Evolutionary conservation across 2,888 invertebrate genomes (phyloP).

Genomic region (Synanthedon andrenaeformis): DNA sequence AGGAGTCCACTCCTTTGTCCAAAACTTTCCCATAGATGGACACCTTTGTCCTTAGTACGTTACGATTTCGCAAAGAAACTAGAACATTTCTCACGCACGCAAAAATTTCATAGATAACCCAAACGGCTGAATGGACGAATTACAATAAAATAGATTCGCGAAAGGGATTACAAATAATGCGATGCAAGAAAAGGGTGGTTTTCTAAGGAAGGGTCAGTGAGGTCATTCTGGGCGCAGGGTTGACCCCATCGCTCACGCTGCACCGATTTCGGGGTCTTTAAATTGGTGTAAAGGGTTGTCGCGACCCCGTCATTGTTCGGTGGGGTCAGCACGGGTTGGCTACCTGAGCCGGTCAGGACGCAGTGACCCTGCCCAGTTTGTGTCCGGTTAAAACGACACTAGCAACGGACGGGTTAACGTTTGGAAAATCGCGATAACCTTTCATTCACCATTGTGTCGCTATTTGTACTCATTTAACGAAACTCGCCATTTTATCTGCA

Average conservation of each 20-base stretch:
- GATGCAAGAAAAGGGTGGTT: slow-evolving; percentile 61
- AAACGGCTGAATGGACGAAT: slow-evolving; percentile 46
- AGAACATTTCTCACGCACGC: slow-evolving; percentile 65
- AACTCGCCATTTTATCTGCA: background rate
- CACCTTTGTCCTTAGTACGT: slow-evolving; percentile 37
- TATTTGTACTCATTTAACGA: slow-evolving; percentile 2
- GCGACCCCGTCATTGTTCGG: slow-evolving; percentile 40
- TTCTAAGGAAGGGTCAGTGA: slow-evolving; percentile 54
- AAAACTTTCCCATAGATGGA: slow-evolving; percentile 46
- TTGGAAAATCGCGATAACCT: slow-evolving; percentile 63
- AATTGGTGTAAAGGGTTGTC: slow-evolving; percentile 61
- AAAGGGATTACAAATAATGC: slow-evolving; percentile 71
- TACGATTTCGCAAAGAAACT: slow-evolving; percentile 67
- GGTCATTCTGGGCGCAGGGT: slow-evolving; percentile 53
- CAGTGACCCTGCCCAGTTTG: slow-evolving; percentile 44
- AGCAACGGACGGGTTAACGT: slow-evolving; percentile 31
- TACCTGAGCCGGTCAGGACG: slow-evolving; percentile 48
- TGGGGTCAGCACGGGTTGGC: slow-evolving; percentile 58
- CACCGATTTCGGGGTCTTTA: slow-evolving; percentile 63
- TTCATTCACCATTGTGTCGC: slow-evolving; percentile 5
- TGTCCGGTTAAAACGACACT: slow-evolving; percentile 65
- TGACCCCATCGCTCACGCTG: slow-evolving; percentile 69
- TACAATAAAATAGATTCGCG: slow-evolving; percentile 70
- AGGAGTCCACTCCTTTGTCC: slow-evolving; percentile 63
- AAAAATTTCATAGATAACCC: slow-evolving; percentile 60